These are phyloP conservation scores for Manacus vitellinus DNA, from an alignment of 2,113 vertebrate genomes.

Conservation along the genomic window DNA sequence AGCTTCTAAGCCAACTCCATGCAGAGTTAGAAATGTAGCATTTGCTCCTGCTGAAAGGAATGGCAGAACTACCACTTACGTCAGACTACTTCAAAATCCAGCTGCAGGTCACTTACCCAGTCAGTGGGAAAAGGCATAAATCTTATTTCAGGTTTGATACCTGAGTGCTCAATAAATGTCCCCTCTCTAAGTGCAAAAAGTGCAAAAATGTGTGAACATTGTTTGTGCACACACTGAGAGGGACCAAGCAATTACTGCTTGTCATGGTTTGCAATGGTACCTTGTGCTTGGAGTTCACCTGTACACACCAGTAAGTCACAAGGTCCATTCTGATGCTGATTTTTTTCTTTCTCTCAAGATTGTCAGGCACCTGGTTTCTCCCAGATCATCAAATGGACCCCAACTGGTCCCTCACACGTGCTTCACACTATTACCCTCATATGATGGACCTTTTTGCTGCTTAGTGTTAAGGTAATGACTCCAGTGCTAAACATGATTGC, in stretches of 20 bases:
- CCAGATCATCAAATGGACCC: background rate
- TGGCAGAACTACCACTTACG: background rate
- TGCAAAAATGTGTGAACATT: background rate
- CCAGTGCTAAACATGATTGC: background rate
- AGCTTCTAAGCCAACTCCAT: background rate
- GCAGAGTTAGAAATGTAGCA: background rate
- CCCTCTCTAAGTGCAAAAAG: background rate
- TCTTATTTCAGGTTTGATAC: background rate
- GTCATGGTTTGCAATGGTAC: background rate
- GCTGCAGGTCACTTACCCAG: background rate
- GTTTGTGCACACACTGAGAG: background rate
- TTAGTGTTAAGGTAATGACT: background rate
- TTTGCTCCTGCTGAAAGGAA: background rate
- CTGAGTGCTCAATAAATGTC: background rate
- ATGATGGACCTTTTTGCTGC: background rate
- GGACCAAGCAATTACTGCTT: background rate
- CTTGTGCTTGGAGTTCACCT: background rate
- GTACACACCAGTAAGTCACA: background rate
- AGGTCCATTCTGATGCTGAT: background rate
- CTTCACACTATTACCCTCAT: background rate
- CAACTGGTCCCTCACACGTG: background rate
- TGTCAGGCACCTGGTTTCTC: background rate
- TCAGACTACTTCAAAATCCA: background rate
- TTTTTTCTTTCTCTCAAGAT: background rate
- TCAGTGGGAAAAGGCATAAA: background rate